Percentiles rank a stretch among this genome's conserved stretches.
Evolutionary conservation across 2,888 invertebrate genomes (phyloP).

Genomic region (Glaucopsyche alexis): DNA sequence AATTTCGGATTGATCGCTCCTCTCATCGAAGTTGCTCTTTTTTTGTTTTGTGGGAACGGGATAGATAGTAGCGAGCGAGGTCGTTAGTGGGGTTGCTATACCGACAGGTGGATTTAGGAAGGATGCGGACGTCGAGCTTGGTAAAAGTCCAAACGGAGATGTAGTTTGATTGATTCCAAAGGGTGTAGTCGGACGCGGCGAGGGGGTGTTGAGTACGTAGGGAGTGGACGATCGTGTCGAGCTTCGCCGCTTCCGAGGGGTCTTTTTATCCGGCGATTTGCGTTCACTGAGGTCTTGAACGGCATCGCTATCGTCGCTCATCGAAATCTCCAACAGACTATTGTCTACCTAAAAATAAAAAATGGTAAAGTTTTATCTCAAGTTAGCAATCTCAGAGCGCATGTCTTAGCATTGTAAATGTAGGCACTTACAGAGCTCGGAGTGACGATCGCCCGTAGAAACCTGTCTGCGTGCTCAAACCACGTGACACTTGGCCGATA

Average conservation of each 20-base stretch:
- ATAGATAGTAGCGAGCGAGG: slow-evolving; percentile 70
- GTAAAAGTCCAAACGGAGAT: slow-evolving; percentile 65
- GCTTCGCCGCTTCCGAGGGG: slow-evolving; percentile 68
- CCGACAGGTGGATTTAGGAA: slow-evolving; percentile 74
- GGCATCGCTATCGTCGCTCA: slow-evolving; percentile 72
- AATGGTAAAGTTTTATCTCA: slow-evolving; percentile 44
- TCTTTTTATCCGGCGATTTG: slow-evolving; percentile 73
- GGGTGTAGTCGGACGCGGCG: slow-evolving; percentile 71
- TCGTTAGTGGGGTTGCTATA: slow-evolving; percentile 71
- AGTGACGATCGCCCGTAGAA: slow-evolving; percentile 77
- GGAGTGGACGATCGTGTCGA: slow-evolving; percentile 73
- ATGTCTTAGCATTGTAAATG: slow-evolving; percentile 37
- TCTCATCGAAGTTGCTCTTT: slow-evolving; percentile 58
- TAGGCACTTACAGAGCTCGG: slow-evolving; percentile 72
- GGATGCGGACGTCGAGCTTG: slow-evolving; percentile 61
- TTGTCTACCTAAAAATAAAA: slow-evolving; percentile 66
- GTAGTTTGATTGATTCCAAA: slow-evolving; percentile 63
- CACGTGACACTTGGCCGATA: slow-evolving; percentile 79
- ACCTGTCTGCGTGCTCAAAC: slow-evolving; percentile 80
- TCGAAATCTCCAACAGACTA: slow-evolving; percentile 69
- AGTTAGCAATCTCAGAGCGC: slow-evolving; percentile 41
- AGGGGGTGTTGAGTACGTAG: slow-evolving; percentile 72
- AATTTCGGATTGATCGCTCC: slow-evolving; percentile 60
- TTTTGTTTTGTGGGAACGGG: slow-evolving; percentile 70
- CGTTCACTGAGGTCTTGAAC: slow-evolving; percentile 74